phyloP scores from a whole-genome alignment of 2,797 vertebrate species.

The Salmo trutta region DNA sequence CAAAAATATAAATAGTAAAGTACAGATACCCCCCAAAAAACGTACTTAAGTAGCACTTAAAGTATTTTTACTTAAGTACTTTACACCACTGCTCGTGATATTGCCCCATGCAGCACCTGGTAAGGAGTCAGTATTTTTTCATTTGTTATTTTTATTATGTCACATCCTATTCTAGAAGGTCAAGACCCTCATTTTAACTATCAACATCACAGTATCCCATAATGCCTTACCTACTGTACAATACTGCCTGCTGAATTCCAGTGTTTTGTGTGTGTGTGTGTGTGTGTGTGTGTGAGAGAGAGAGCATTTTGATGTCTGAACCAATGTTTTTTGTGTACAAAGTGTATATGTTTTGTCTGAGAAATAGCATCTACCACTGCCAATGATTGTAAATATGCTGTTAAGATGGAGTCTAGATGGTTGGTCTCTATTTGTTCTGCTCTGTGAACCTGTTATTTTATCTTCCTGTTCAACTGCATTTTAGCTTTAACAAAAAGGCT shows the following conservation, averaged over 20 bases:
- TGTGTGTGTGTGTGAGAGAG: constrained; percentile 12
- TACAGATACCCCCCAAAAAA: no score
- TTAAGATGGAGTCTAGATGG: constrained; percentile 43
- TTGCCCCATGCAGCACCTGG: neutral
- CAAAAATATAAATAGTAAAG: no score
- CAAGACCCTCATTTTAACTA: neutral
- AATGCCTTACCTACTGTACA: constrained; percentile 40
- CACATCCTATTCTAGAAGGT: constrained; percentile 18
- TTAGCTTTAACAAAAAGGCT: neutral
- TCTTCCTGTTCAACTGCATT: constrained; percentile 14
- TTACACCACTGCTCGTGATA: neutral
- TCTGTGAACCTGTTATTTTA: constrained; percentile 39
- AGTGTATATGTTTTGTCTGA: constrained; percentile 2
- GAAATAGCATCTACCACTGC: constrained; percentile 60
- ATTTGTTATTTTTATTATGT: constrained; percentile 21
- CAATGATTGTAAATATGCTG: constrained; percentile 63
- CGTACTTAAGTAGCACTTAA: neutral
- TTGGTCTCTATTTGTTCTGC: constrained; percentile 27
- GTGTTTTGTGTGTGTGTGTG: constrained; percentile 24
- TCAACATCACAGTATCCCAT: constrained; percentile 17
- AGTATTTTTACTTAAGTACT: no score
- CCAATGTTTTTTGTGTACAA: constrained; percentile 56
- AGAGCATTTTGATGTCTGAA: constrained; percentile 42
- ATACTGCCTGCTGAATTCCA: constrained; percentile 22
- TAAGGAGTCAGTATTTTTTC: neutral